Evolutionary conservation across 1,140 invertebrate species (phyloP).

Genomic region (Pomacea maculata): DNA sequence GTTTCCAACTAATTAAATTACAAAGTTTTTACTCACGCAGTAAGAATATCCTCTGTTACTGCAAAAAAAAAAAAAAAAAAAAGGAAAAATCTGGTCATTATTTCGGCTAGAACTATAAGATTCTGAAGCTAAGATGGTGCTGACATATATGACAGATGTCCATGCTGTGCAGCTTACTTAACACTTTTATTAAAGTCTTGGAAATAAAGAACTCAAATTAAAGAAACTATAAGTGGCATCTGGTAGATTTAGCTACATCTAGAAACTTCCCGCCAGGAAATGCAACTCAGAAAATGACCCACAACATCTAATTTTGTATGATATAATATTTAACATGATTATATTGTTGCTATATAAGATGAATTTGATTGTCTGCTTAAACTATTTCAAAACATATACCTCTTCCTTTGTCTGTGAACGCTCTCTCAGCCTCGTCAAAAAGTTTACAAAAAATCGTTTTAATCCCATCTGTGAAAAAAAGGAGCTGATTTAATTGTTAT

Average conservation of each 20-base stretch:
- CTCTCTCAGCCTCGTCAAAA: constrained; percentile 37
- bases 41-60: constrained; percentile 55
- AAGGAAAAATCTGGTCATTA: background rate
- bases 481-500: background rate
- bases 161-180: too few species aligned
- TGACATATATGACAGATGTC: too few species aligned
- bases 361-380: too few species aligned
- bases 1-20: too few species aligned
- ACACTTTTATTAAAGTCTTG: too few species aligned
- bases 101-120: too few species aligned
- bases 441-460: constrained; percentile 28
- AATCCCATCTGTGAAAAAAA: constrained; percentile 8
- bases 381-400: constrained; percentile 23
- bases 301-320: background rate
- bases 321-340: background rate
- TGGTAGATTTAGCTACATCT: background rate
- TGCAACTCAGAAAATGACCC: background rate
- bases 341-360: background rate
- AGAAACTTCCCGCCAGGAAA: background rate
- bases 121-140: too few species aligned
- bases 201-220: background rate
- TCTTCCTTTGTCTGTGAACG: constrained; percentile 36
- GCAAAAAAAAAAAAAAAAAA: constrained; percentile 27
- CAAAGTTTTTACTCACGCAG: constrained; percentile 47
- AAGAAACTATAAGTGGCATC: background rate